Evolutionary conservation across 2,797 vertebrate species (phyloP).

Genomic region (Garrulus glandarius): DNA sequence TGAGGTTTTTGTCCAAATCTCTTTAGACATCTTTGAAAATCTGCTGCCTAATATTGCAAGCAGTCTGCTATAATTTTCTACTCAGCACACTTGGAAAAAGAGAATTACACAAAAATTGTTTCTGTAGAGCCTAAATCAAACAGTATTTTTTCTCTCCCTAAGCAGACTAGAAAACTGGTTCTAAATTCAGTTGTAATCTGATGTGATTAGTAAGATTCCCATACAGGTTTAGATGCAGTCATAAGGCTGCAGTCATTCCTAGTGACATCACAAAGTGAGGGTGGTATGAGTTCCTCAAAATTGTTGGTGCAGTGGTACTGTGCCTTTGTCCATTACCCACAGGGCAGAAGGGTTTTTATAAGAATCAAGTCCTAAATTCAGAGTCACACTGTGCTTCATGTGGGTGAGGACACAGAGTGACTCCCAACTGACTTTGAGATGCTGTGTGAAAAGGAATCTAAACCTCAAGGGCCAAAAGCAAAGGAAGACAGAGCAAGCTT

Average conservation of each 20-base stretch:
- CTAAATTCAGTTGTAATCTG: slow-evolving; percentile 9
- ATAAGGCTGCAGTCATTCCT: background rate
- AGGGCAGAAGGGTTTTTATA: background rate
- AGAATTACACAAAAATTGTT: background rate
- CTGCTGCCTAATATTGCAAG: background rate
- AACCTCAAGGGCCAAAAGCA: background rate
- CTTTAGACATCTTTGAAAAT: background rate
- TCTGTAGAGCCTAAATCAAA: slow-evolving; percentile 16
- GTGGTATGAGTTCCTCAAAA: background rate
- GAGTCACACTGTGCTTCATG: background rate
- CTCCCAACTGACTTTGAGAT: background rate
- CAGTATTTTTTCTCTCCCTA: slow-evolving; percentile 26
- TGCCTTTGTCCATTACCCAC: background rate
- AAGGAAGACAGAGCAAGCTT: background rate
- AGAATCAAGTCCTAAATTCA: background rate
- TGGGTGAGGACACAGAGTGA: background rate
- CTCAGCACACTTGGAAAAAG: background rate
- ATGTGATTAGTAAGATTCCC: background rate
- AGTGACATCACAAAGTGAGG: background rate
- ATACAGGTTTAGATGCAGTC: background rate
- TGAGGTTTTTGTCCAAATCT: background rate
- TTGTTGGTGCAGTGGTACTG: background rate
- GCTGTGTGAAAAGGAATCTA: background rate
- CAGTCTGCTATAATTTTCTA: slow-evolving; percentile 19
- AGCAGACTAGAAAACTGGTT: slow-evolving; percentile 12